Evolutionary conservation across 1,140 invertebrate species (phyloP), one percentile per base, ranked within the genome.

Genomic region (Brachystomella parvula): DNA sequence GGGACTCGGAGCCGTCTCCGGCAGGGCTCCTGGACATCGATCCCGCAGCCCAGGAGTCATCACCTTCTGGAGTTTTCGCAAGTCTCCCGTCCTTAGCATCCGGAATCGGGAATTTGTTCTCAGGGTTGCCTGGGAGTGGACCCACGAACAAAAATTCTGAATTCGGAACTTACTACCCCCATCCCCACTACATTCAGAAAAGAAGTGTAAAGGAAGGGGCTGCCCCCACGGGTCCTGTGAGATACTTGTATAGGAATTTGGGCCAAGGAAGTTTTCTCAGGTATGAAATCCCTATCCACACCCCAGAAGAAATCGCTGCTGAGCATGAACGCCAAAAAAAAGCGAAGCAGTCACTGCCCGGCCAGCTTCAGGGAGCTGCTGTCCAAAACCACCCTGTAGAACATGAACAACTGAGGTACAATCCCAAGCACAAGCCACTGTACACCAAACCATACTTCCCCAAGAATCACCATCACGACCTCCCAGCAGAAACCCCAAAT

Each of bases 191-290:
- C 24, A 19, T 60, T 31, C 21, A 24, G 15, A 29, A 53, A 15
- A 53, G 49, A 24, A 26, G 15, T 53, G 6, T 24, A 24, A 53
- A 53, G 39, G 9, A 9, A 9, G 12, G 24, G 6, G 24, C 12
- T 17, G 9, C 6, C 12, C 49, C 9, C 49, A 53, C 6, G 49
- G 24, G 21, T 3, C 9, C 9, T 15, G 6, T 24, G 9, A 53
- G 12, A 12, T 53, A 53, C 24, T 53, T 19, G 12, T 60, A 32
- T 19, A 60, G 26, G 24, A 15, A 15, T 9, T 19, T 60, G 3
- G 58, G 58, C 3, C 58, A 60, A 35, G 58, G 58, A 26, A 60
- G 58, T 32, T 60, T 31, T 32, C 3, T 60, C 3, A 26, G 58
- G 24, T 60, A 60, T 26, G 58, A 60, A 60, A 19, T 60, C 19